phyloP scores from a whole-genome alignment of 2,797 vertebrate genomes.

The Hoplostethus mediterraneus region DNA sequence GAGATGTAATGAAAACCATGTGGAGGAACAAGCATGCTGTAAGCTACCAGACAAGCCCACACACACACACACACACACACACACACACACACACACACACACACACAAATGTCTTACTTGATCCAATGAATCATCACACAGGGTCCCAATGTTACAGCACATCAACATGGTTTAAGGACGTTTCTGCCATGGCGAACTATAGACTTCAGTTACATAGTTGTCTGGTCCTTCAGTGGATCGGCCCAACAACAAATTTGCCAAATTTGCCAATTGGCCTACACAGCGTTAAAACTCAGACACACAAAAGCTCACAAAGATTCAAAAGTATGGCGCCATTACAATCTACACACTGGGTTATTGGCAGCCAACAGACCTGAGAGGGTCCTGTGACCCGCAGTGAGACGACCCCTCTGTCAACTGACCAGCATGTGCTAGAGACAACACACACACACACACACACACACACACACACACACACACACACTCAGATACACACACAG shows the following conservation, averaged over 20 bases:
- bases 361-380: constrained; percentile 33
- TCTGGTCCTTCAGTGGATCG: too few species aligned
- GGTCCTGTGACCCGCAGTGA: constrained; percentile 47
- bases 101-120: constrained; percentile 18
- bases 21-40: constrained; percentile 69
- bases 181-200: too few species aligned
- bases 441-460: constrained; percentile 10
- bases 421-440: constrained; percentile 15
- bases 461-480: neutral
- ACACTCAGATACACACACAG: constrained; percentile 9
- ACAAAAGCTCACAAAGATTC: constrained; percentile 28
- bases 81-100: constrained; percentile 42
- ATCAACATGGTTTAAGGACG: too few species aligned
- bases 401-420: constrained; percentile 24
- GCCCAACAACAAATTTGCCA: neutral
- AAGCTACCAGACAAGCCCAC: constrained; percentile 39
- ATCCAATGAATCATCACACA: constrained; percentile 18
- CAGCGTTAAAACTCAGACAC: constrained; percentile 16
- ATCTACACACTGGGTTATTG: constrained; percentile 16
- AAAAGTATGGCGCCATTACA: constrained; percentile 24
- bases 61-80: constrained; percentile 32
- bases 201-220: too few species aligned
- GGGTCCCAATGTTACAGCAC: neutral
- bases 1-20: constrained; percentile 82
- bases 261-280: constrained; percentile 14